Conservation (phyloP, 2,888 invertebrate species). For the Carcina quercana region DNA sequence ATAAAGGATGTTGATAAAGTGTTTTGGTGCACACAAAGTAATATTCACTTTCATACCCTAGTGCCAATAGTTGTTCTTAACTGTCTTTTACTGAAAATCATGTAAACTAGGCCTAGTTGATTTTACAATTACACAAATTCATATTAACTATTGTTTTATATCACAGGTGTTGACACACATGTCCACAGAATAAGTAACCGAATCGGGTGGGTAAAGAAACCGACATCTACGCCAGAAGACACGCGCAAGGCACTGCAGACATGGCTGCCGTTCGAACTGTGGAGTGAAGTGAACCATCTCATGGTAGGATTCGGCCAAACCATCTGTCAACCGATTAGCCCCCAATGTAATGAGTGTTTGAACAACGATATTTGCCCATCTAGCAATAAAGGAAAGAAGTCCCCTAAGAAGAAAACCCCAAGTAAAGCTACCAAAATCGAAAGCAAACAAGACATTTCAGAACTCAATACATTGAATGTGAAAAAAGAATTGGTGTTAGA, state of each 20-base stretch:
- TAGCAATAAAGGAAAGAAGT: conserved; percentile 51
- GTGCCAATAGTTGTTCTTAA: too few relatives aligned
- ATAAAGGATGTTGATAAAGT: too few relatives aligned
- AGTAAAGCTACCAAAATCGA: conserved; percentile 24
- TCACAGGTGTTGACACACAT: conserved; percentile 94
- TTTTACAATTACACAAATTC: too few relatives aligned
- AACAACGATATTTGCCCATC: conserved; percentile 89
- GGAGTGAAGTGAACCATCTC: conserved; percentile 91
- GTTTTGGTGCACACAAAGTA: background rate
- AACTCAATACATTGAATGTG: too few relatives aligned
- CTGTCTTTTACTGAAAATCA: too few relatives aligned
- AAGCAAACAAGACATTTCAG: conserved; percentile 18
- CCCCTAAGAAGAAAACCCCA: conserved; percentile 47
- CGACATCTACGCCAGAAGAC: conserved; percentile 88
- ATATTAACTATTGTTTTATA: too few relatives aligned
- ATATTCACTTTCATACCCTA: too few relatives aligned
- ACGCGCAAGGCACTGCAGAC: conserved; percentile 88
- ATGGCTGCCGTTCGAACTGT: conserved; percentile 90
- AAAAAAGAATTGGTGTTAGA: conserved; percentile 7
- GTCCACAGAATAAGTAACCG: conserved; percentile 96
- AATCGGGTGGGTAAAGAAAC: conserved; percentile 86
- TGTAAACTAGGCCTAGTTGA: too few relatives aligned
- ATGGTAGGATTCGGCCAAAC: conserved; percentile 99
- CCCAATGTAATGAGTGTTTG: conserved; percentile 88
- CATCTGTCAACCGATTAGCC: conserved; percentile 87